phyloP scores from a whole-genome alignment of 2,888 invertebrate species.

The Camptogramma bilineatum region DNA sequence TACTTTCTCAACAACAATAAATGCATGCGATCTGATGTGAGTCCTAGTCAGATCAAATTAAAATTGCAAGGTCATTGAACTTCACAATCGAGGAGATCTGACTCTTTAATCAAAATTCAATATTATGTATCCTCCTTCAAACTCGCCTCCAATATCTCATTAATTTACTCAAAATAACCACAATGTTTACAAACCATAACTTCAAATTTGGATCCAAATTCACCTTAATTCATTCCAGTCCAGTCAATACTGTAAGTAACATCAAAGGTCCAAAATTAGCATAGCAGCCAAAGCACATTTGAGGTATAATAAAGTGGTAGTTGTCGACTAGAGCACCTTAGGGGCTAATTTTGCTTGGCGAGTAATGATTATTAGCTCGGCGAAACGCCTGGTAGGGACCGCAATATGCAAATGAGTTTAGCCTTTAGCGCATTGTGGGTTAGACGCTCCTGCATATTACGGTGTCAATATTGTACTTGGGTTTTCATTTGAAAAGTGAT shows the following conservation, averaged over 20 bases:
- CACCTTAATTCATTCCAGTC: conserved; percentile 46
- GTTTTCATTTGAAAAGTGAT: conserved; percentile 11
- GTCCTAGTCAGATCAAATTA: background rate
- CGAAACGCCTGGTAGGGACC: conserved; percentile 64
- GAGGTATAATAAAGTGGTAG: conserved; percentile 80
- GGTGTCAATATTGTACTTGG: conserved; percentile 21
- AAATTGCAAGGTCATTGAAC: background rate
- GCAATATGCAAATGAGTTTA: conserved; percentile 82
- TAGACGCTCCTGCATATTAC: conserved; percentile 42
- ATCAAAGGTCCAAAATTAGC: conserved; percentile 81
- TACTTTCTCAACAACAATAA: no score
- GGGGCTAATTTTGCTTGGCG: conserved; percentile 80
- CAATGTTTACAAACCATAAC: conserved; percentile 27
- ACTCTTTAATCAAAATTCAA: background rate
- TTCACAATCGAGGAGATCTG: background rate
- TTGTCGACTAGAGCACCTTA: conserved; percentile 78
- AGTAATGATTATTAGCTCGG: conserved; percentile 79
- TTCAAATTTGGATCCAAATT: conserved; percentile 37
- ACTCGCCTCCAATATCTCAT: background rate
- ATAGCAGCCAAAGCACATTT: conserved; percentile 72
- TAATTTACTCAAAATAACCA: conserved; percentile 10
- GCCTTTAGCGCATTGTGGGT: conserved; percentile 67
- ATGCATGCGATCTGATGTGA: background rate
- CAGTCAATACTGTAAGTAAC: conserved; percentile 68
- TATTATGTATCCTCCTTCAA: background rate